Conservation (phyloP, 2,888 invertebrate genomes). For the Spisula solida region DNA sequence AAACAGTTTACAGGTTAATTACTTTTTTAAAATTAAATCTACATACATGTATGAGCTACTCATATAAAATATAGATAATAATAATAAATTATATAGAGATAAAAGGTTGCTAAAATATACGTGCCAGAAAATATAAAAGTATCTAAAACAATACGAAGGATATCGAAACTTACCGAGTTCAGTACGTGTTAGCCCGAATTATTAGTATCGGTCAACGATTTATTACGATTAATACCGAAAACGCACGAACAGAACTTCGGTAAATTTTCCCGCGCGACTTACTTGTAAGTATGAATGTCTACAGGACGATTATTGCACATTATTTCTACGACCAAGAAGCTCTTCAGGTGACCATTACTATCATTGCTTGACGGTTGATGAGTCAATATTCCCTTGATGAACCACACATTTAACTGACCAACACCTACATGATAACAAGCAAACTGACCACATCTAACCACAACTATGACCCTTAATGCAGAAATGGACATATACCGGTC, state of each 20-base stretch:
- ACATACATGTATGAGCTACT: too few species aligned
- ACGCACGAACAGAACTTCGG: neutral
- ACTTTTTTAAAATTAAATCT: too few species aligned
- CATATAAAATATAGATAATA: too few species aligned
- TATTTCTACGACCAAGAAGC: neutral
- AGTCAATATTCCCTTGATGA: neutral
- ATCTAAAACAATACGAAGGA: too few species aligned
- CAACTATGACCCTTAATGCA: conserved; percentile 41
- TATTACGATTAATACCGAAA: neutral
- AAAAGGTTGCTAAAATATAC: too few species aligned
- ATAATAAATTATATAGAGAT: too few species aligned
- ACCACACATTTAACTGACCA: conserved; percentile 1
- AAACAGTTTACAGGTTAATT: too few species aligned
- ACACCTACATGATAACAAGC: neutral
- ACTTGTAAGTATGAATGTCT: neutral
- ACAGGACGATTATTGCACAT: neutral
- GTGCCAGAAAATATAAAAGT: too few species aligned
- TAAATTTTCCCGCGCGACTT: neutral
- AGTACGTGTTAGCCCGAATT: too few species aligned
- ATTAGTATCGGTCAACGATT: neutral
- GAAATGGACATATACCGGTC: conserved; percentile 25
- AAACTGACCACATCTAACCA: conserved; percentile 44
- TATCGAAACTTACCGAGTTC: neutral
- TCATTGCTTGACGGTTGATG: neutral
- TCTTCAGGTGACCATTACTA: neutral